Base-by-base conservation (phyloP, 2,797 vertebrate genomes). In the Bryconaethiops microstoma region DNA sequence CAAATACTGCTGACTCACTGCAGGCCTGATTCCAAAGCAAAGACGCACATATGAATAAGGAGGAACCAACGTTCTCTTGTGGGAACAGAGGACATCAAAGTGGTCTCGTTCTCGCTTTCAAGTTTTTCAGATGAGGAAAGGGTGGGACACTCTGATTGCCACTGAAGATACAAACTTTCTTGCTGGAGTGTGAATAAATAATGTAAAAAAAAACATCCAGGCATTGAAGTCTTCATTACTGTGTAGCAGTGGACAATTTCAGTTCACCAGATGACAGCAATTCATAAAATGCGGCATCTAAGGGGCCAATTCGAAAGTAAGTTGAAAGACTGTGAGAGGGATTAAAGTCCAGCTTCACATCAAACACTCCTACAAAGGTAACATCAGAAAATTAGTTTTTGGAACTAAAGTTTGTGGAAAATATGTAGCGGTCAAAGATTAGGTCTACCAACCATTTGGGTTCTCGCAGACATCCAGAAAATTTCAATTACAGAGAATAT, bases 61-160 rank as follows among this genome's bases (percentile, higher is more conserved):
- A 60, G 62, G 68, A 82, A 76, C 78, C 57, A 75, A 76, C 76
- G 76, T 81, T 84, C 76, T 78, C 63, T 80, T 77, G 45, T 17
- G 16, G 59, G 64, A 79, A 60, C 73, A n/a, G 40, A 80, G 63
- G 39, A 81, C 78, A 78, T 84, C 72, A 84, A 82, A 85, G 55
- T 73, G 54, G 42, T 14, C 74, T 76, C 52, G n/a, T 65, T 45
- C 64, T 23, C 69, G 39, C 82, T 85, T 79, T 84, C 23, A 73
- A 68, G 70, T 77, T 72, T 64, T 35, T 63, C 74, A 78, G 57
- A n/a, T 23, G 52, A 45, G 23, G 42, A n/a, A 63, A 42, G 29
- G 35, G 39, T 35, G 29, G 55, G 55, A 7, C 54, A 23, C 35
- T 59, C 63, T 71, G 78, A 79, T 80, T 75, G 72, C 64, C 65